phyloP scores from a whole-genome alignment of 2,888 invertebrate species.

The Drosophila greeni region DNA sequence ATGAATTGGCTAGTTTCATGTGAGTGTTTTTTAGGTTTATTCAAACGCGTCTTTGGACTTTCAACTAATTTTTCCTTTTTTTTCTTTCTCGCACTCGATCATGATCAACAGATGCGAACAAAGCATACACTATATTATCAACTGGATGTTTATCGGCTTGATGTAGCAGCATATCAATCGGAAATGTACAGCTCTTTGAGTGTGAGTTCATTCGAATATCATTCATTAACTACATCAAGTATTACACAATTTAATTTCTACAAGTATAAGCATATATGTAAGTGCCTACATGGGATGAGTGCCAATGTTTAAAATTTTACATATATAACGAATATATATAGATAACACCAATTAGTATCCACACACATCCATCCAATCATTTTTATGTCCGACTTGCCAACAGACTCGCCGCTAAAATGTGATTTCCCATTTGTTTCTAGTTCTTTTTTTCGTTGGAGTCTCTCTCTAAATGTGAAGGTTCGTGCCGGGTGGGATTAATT shows the following conservation, averaged over 20 bases:
- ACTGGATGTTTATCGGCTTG: conserved; percentile 13
- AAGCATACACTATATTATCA: conserved; percentile 21
- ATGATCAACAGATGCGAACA: conserved; percentile 43
- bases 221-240: conserved; percentile 33
- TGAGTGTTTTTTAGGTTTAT: conserved; percentile 39
- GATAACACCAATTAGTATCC: conserved; percentile 42
- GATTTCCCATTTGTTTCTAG: conserved; percentile 4
- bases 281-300: conserved; percentile 37
- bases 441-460: conserved; percentile 34
- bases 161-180: conserved; percentile 23
- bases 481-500: conserved; percentile 55
- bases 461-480: conserved; percentile 23
- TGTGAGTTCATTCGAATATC: conserved; percentile 42
- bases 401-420: conserved; percentile 11
- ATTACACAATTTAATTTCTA: conserved; percentile 46
- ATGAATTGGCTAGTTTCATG: conserved; percentile 40
- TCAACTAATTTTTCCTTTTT: conserved; percentile 29
- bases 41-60: conserved; percentile 49
- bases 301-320: conserved; percentile 42
- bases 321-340: conserved; percentile 32
- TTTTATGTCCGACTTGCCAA: conserved; percentile 21
- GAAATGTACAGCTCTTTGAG: conserved; percentile 42
- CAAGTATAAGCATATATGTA: conserved; percentile 25
- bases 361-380: conserved; percentile 32
- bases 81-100: conserved; percentile 24